These are phyloP conservation scores for Candidula unifasciata DNA, from an alignment of 2,888 invertebrate species.

Conservation along the genomic window DNA sequence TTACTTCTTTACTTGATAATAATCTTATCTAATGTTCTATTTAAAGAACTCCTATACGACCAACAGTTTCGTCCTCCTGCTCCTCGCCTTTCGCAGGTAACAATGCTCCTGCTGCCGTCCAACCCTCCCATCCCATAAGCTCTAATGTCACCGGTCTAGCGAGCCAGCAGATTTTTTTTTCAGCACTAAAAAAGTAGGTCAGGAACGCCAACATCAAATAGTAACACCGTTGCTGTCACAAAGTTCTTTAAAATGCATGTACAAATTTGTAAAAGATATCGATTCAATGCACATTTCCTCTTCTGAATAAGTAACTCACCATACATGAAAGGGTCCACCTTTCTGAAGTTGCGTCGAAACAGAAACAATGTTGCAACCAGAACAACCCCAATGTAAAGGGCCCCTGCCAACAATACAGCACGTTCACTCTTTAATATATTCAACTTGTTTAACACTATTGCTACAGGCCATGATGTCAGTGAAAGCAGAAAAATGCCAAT, in stretches of 20 bases:
- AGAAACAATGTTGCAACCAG: slow-evolving; percentile 53
- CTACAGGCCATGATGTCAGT: slow-evolving; percentile 49
- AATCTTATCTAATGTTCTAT: too few species aligned
- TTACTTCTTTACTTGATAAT: too few species aligned
- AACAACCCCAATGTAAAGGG: slow-evolving; percentile 52
- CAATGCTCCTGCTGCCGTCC: too few species aligned
- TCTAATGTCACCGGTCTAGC: too few species aligned
- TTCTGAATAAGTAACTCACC: slow-evolving; percentile 51
- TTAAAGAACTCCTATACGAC: too few species aligned
- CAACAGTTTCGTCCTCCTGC: too few species aligned
- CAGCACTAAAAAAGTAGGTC: too few species aligned
- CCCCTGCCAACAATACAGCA: slow-evolving; percentile 53
- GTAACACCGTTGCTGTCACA: too few species aligned
- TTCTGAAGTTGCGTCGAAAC: slow-evolving; percentile 52
- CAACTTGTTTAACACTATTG: slow-evolving; percentile 54
- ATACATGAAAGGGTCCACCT: slow-evolving; percentile 58
- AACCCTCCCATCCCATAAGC: too few species aligned
- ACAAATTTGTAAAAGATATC: neutral
- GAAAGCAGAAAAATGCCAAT: slow-evolving; percentile 33
- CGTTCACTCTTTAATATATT: slow-evolving; percentile 58
- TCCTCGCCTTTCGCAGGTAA: too few species aligned
- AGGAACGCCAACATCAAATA: too few species aligned
- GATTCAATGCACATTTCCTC: neutral
- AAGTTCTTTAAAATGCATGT: neutral
- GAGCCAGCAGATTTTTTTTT: too few species aligned